Percentiles rank a stretch among this genome's conserved stretches.
Evolutionary conservation across 1,140 invertebrate genomes (phyloP).

Genomic region (Sminthurinus signatus): DNA sequence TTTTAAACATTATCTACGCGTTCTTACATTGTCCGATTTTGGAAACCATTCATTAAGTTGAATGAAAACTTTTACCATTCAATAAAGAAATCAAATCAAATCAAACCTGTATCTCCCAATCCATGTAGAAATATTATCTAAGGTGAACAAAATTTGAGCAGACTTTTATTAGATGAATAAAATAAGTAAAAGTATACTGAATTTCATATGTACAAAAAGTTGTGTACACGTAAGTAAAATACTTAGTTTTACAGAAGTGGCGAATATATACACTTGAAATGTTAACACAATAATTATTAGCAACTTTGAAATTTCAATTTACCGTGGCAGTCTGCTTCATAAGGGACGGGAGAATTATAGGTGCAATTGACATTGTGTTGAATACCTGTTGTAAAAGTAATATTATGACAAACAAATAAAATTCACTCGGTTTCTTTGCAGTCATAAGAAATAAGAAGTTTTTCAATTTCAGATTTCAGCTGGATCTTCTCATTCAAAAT

Average conservation of each 20-base stretch:
- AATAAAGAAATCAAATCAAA: background rate
- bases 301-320: constrained; percentile 8
- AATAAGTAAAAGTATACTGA: no score
- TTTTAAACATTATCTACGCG: background rate
- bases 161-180: background rate
- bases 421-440: no score
- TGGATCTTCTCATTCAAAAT: no score
- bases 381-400: background rate
- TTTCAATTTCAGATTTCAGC: no score
- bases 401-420: no score
- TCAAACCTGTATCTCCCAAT: constrained; percentile 54
- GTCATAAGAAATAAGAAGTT: no score
- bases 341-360: constrained; percentile 9
- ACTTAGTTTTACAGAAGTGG: no score
- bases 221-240: no score
- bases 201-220: no score
- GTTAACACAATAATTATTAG: background rate
- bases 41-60: background rate
- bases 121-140: constrained; percentile 57
- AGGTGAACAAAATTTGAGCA: background rate
- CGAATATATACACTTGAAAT: no score
- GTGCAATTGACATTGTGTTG: background rate
- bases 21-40: background rate
- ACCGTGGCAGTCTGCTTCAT: constrained; percentile 34
- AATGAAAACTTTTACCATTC: background rate